Conservation (phyloP, 2,888 invertebrate species). For the Drosophila longiperda region DNA sequence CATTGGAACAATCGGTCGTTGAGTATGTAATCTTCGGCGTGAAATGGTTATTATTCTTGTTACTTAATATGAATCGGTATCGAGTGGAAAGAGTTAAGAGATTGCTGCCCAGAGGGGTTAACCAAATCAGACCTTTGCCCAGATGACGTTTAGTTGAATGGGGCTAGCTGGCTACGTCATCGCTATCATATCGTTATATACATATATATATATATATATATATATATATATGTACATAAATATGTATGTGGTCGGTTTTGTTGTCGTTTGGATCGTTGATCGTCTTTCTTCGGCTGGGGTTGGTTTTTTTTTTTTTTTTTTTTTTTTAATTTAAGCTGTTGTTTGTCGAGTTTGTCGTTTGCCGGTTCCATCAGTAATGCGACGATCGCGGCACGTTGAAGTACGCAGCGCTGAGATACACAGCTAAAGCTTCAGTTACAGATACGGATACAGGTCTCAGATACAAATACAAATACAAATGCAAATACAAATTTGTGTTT, state of each 20-base stretch:
- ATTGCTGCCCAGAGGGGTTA: conserved; percentile 4
- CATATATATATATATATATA: background rate
- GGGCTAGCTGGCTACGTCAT: conserved; percentile 14
- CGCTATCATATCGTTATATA: conserved; percentile 5
- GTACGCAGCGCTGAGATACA: conserved; percentile 50
- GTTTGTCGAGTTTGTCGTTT: conserved; percentile 44
- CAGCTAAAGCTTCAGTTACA: conserved; percentile 3
- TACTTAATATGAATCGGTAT: background rate
- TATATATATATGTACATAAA: background rate
- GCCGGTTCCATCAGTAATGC: conserved; percentile 77
- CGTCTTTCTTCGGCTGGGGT: conserved; percentile 67
- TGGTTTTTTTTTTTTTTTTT: conserved; percentile 32
- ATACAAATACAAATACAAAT: background rate
- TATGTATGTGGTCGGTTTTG: conserved; percentile 9
- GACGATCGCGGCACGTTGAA: conserved; percentile 78
- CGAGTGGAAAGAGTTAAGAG: background rate
- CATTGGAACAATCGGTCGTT: background rate
- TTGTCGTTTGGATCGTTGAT: conserved; percentile 49
- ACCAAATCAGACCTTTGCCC: conserved; percentile 16
- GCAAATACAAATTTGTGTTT: background rate
- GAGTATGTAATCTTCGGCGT: background rate
- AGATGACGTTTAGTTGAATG: conserved; percentile 2
- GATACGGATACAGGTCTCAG: background rate
- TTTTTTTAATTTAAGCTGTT: conserved; percentile 35
- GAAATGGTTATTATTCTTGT: background rate